Conservation (phyloP, 2,113 vertebrate species). For the Diphyllodes magnificus region DNA sequence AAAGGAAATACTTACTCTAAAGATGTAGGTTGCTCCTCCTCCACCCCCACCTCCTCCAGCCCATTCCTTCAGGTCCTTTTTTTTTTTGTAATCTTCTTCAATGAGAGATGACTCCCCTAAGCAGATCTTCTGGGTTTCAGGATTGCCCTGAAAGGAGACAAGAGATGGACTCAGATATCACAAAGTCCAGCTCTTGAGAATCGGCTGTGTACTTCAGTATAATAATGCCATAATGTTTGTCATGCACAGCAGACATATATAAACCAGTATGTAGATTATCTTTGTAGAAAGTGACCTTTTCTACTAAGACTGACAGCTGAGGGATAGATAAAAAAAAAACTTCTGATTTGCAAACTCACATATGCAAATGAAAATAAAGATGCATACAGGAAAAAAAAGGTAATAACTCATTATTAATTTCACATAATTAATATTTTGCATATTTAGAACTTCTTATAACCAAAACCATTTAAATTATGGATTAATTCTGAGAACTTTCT, state of each 20-base stretch:
- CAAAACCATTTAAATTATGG: not conserved
- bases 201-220: not conserved
- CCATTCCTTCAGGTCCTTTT: conserved; percentile 67
- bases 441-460: not conserved
- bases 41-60: conserved; percentile 88
- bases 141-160: conserved; percentile 70
- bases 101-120: conserved; percentile 83
- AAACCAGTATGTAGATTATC: not conserved
- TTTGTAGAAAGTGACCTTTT: not conserved
- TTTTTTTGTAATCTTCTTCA: conserved; percentile 73
- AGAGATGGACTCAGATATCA: not conserved
- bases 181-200: not conserved
- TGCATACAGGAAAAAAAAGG: not conserved
- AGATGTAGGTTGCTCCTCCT: conserved; percentile 85
- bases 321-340: no score
- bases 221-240: not conserved
- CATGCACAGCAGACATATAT: not conserved
- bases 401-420: not conserved
- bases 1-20: conserved; percentile 68
- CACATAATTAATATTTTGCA: not conserved
- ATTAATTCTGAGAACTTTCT: not conserved
- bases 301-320: not conserved
- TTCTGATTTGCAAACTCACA: not conserved
- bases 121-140: conserved; percentile 80
- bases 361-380: not conserved